Evolutionary conservation across 2,797 vertebrate species (phyloP), one percentile per base, ranked within the genome.

Genomic region (Masticophis lateralis): DNA sequence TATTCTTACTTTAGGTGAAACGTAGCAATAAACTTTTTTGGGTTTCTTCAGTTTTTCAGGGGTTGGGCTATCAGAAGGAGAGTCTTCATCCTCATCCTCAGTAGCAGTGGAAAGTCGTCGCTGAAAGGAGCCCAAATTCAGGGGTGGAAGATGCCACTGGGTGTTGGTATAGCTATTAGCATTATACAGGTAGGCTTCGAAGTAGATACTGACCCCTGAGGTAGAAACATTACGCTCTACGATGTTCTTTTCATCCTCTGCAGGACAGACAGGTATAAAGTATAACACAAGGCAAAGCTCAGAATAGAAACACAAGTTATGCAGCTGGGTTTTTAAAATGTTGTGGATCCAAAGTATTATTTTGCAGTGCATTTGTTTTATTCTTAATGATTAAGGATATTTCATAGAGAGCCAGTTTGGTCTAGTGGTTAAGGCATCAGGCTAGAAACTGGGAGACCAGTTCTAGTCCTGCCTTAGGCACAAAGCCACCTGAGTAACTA

Each of bases 1-100:
- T 16, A 1, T 53, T 92, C 92, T 94, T 96, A 99, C 99, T 99
- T 99, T 99, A 98, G 99, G 99, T 95, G 99, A 99, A 97, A 99
- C 99, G 92, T 99, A 99, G 97, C 99, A 99, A 96, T 99, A 99
- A 94, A 99, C 99, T 97, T 99, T 99, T 98, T 99, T 99, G 93
- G 99, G 99, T 98, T 99, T 99, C 98, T 99, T 99, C 97, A 99
- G 98, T 96, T 99, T 99, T 97, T 99, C 99, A 0, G 98, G 98
- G 1, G 97, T 98, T 95, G 98, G 98, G 89, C 98, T 98, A 96
- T 99, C 99, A 94, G 98, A 98, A 90, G 99, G 98, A 89, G 98
- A 98, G 97, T 99, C 99, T 93, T 98, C 97, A 90, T 99, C 99
- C 4, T 99, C 99, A 92, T 99, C 99, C 86, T 99, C 99, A 43